Percentiles rank a stretch among this genome's conserved stretches.
Evolutionary conservation across 2,113 vertebrate species (phyloP).

Genomic region (Anguilla rostrata): DNA sequence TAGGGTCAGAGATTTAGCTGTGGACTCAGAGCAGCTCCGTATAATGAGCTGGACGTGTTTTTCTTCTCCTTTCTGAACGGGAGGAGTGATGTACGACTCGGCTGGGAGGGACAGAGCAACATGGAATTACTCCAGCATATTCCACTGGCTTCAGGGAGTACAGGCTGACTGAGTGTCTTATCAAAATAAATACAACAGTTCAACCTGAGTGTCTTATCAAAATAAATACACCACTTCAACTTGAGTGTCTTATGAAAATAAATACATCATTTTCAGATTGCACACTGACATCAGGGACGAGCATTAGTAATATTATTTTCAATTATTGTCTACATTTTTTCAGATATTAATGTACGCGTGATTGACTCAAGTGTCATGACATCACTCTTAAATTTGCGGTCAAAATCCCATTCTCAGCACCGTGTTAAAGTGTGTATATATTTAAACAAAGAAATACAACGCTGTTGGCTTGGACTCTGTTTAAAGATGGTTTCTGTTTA

Average conservation of each 20-base stretch:
- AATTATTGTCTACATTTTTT: neutral
- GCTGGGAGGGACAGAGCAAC: neutral
- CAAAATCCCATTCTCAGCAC: neutral
- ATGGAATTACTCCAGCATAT: neutral
- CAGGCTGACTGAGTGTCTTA: neutral
- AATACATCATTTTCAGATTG: neutral
- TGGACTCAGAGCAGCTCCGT: neutral
- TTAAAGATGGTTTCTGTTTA: constrained; percentile 14
- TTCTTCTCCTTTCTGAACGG: neutral
- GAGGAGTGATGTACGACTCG: neutral
- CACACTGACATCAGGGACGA: neutral
- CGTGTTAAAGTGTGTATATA: neutral
- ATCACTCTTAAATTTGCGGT: neutral
- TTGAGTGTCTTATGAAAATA: neutral
- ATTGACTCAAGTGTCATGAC: neutral
- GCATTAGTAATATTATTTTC: neutral
- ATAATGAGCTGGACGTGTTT: neutral
- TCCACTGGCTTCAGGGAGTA: neutral
- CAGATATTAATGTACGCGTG: neutral
- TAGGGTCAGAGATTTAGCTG: neutral
- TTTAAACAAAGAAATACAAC: neutral
- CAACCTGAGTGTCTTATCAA: neutral
- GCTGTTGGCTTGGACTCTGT: neutral
- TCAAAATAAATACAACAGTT: neutral
- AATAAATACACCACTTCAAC: neutral